These are phyloP conservation scores for Carcharodon carcharias DNA, from an alignment of 2,797 vertebrate species.

Conservation along the genomic window DNA sequence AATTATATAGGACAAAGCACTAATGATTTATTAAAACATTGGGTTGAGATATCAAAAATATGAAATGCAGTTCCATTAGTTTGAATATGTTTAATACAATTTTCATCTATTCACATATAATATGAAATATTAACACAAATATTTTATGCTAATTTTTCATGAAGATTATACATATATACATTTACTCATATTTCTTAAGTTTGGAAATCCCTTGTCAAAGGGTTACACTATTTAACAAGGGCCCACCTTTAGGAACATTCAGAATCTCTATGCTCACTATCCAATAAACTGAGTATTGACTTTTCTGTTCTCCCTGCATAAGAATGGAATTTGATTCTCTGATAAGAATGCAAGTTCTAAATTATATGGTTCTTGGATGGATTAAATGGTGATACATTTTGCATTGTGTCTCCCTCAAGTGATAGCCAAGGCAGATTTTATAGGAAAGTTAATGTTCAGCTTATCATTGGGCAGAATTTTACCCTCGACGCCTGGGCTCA, in stretches of 20 bases:
- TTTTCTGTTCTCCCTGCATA: neutral
- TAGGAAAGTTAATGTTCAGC: neutral
- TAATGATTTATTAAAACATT: neutral
- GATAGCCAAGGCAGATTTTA: neutral
- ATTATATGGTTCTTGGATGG: neutral
- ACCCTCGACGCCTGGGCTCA: too few species aligned
- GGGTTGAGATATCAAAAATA: neutral
- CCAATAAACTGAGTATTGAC: neutral
- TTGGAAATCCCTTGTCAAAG: neutral
- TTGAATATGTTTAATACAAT: neutral
- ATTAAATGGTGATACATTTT: neutral
- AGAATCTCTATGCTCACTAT: neutral
- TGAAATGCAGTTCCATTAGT: neutral
- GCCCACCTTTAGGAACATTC: neutral
- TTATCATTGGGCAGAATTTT: too few species aligned
- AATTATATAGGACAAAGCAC: neutral
- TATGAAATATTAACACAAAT: neutral
- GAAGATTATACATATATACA: neutral
- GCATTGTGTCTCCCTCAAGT: neutral
- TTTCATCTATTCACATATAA: neutral
- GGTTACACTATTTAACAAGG: neutral
- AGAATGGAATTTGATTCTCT: neutral
- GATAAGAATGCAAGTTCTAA: neutral
- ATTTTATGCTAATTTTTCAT: neutral
- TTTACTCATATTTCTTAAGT: neutral